A percentile compares a stretch with the other conserved stretches of the same genome.
Conservation (phyloP, 2,888 invertebrate species). For the Deladenus siricidicola region DNA sequence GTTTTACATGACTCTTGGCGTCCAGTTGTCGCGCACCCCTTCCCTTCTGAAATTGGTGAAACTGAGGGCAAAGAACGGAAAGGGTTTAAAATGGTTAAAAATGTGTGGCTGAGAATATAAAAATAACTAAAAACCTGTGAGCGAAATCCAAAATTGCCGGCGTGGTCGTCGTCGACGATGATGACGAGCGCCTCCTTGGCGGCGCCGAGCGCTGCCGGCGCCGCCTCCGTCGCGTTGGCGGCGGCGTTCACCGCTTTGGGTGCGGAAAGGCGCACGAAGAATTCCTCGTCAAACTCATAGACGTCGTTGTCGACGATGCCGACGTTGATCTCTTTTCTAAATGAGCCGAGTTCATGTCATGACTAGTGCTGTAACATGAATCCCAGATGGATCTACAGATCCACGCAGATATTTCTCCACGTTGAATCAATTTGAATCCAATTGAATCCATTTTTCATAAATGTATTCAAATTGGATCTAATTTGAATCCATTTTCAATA, state of each 20-base stretch:
- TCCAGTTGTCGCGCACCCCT: too few relatives aligned
- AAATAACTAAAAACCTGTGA: slow-evolving; percentile 62
- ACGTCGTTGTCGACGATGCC: slow-evolving; percentile 96
- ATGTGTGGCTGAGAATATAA: too few relatives aligned
- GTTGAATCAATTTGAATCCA: too few relatives aligned
- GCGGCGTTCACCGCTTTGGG: slow-evolving; percentile 15
- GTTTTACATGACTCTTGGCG: too few relatives aligned
- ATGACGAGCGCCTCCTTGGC: slow-evolving; percentile 89
- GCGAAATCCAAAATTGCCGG: slow-evolving; percentile 87
- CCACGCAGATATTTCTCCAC: too few relatives aligned
- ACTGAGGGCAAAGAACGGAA: too few relatives aligned
- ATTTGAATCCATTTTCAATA: too few relatives aligned
- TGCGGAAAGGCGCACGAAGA: slow-evolving; percentile 70
- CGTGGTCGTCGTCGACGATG: slow-evolving; percentile 97
- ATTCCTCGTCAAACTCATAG: slow-evolving; percentile 98
- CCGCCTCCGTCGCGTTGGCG: slow-evolving; percentile 14
- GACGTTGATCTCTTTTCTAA: slow-evolving; percentile 71
- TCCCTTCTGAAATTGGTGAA: too few relatives aligned
- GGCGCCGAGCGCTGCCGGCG: slow-evolving; percentile 65
- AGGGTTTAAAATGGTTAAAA: too few relatives aligned
- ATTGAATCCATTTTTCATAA: too few relatives aligned
- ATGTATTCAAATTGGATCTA: too few relatives aligned
- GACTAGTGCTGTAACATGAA: not conserved
- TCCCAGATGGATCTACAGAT: not conserved
- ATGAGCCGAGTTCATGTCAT: not conserved